Percentiles rank a stretch among this genome's conserved stretches.
Evolutionary conservation across 2,797 vertebrate genomes (phyloP).

Genomic region (Kryptopterus vitreolus): DNA sequence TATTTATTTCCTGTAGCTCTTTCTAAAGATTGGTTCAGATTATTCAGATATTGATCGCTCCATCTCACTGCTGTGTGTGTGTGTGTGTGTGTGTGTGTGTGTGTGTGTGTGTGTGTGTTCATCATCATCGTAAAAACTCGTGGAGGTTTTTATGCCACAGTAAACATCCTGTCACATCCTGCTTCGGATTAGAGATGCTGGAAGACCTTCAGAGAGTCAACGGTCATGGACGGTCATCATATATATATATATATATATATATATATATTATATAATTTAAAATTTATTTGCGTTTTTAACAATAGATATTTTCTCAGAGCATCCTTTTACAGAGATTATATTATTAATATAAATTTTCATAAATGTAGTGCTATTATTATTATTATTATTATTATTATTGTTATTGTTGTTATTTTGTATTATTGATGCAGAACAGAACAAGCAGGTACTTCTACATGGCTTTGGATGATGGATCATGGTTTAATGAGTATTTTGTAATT

Average conservation of each 20-base stretch:
- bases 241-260: no score
- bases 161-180: background rate
- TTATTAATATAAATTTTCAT: no score
- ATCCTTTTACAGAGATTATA: no score
- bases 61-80: background rate
- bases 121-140: no score
- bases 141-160: conserved; percentile 2
- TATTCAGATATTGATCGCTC: conserved; percentile 25
- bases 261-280: no score
- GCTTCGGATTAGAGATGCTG: no score
- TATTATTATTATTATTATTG: background rate
- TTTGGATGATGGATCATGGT: conserved; percentile 14
- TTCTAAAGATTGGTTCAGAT: conserved; percentile 19
- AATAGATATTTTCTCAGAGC: no score
- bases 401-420: background rate
- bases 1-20: conserved; percentile 31
- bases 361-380: background rate
- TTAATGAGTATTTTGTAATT: conserved; percentile 34
- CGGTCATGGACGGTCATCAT: no score
- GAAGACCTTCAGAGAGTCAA: no score
- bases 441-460: conserved; percentile 21
- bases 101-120: no score
- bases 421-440: background rate
- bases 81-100: no score
- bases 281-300: no score